These are phyloP conservation scores for Geopemphigus sp. DNA, from an alignment of 1,140 invertebrate species.

Conservation along the genomic window DNA sequence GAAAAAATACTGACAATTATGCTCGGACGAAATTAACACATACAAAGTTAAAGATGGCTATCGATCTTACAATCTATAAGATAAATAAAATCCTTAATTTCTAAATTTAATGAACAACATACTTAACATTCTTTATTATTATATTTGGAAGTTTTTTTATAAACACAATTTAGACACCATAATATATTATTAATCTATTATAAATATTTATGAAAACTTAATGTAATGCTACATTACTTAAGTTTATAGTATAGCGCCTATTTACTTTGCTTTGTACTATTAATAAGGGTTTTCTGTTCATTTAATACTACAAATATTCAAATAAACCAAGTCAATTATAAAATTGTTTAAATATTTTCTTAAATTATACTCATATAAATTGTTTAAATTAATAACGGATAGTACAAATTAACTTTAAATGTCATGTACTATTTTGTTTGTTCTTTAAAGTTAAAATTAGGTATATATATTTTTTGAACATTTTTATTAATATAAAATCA, in stretches of 20 bases:
- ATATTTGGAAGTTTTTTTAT: neutral
- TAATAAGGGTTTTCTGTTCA: neutral
- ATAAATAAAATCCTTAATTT: neutral
- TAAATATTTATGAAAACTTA: conserved; percentile 20
- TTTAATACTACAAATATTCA: neutral
- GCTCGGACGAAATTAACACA: conserved; percentile 3
- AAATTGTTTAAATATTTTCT: neutral
- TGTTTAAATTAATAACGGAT: neutral
- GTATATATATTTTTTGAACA: neutral
- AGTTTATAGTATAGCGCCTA: neutral
- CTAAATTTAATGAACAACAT: neutral
- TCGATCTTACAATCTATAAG: conserved; percentile 2
- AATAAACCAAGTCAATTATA: neutral
- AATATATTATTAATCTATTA: neutral
- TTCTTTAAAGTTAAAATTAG: neutral
- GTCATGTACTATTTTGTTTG: conserved; percentile 8
- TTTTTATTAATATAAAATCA: conserved; percentile 15
- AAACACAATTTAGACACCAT: conserved; percentile 13
- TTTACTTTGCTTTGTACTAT: conserved; percentile 36
- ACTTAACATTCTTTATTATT: neutral
- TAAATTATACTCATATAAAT: neutral
- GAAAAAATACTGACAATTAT: conserved; percentile 18
- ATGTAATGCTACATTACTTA: neutral
- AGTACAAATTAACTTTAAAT: neutral
- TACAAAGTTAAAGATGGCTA: neutral